A percentile compares a stretch with the other conserved stretches of the same genome.
These are phyloP conservation scores for Drosophila grimshawi DNA, from an alignment of 1,140 invertebrate species.

Conservation along the genomic window DNA sequence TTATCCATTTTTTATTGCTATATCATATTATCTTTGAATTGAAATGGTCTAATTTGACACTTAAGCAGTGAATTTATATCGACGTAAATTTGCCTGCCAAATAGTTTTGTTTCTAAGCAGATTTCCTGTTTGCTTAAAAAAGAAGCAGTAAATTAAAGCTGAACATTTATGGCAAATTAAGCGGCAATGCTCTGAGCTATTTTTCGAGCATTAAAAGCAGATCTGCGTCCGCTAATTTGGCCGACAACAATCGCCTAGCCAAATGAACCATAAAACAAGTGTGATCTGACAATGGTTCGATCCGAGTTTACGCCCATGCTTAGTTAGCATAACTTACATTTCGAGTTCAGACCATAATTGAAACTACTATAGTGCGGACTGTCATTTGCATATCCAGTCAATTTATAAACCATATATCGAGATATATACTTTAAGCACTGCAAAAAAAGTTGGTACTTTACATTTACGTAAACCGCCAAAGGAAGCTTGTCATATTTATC, in stretches of 20 bases:
- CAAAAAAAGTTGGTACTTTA: neutral
- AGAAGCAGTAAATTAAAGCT: constrained; percentile 39
- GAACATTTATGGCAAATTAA: constrained; percentile 68
- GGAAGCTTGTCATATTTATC: too few species aligned
- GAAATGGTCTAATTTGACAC: neutral
- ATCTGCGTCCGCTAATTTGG: constrained; percentile 55
- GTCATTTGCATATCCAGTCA: constrained; percentile 26
- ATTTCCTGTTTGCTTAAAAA: constrained; percentile 37
- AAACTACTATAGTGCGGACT: constrained; percentile 21
- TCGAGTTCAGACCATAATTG: constrained; percentile 39
- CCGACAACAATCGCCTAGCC: constrained; percentile 26
- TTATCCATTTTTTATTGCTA: too few species aligned
- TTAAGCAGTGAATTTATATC: neutral
- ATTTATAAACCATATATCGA: constrained; percentile 2
- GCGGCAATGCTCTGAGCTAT: constrained; percentile 42
- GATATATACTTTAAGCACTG: neutral
- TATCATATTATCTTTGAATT: neutral
- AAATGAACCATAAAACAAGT: constrained; percentile 25
- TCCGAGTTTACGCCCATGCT: constrained; percentile 39
- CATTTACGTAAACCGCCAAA: too few species aligned
- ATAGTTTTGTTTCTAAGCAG: neutral
- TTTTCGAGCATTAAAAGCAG: constrained; percentile 70
- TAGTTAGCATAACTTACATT: constrained; percentile 49
- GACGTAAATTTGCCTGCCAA: neutral
- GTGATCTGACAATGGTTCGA: constrained; percentile 31